Evolutionary conservation across 2,797 vertebrate species (phyloP).

Genomic region (Lepilemur ruficaudatus): DNA sequence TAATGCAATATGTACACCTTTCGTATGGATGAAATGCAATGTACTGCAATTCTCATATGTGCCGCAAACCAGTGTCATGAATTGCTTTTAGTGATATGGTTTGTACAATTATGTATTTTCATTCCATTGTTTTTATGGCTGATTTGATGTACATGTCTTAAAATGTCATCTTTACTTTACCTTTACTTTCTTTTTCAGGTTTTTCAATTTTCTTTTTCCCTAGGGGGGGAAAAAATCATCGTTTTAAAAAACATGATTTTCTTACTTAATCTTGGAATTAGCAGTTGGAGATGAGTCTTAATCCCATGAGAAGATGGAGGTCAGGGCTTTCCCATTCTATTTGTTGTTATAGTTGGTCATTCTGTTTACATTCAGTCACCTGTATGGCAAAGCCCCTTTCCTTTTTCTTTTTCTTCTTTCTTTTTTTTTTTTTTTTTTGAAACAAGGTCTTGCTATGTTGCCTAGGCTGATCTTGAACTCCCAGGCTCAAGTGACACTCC

Average conservation of each 20-base stretch:
- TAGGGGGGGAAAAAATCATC: constrained; percentile 37
- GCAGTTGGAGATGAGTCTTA: background rate
- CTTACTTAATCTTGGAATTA: background rate
- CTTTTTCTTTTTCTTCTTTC: background rate
- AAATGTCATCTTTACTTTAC: constrained; percentile 77
- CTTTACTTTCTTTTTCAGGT: constrained; percentile 79
- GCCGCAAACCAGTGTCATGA: background rate
- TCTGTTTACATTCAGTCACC: background rate
- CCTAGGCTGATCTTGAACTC: background rate
- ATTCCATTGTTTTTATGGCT: background rate
- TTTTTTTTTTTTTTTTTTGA: background rate
- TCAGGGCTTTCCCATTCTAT: background rate
- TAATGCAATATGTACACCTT: fast-evolving
- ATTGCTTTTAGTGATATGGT: background rate
- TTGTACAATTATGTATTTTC: background rate
- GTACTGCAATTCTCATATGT: background rate
- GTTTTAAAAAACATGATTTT: background rate
- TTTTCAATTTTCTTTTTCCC: constrained; percentile 77
- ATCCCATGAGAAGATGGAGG: fast-evolving
- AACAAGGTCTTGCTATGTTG: background rate
- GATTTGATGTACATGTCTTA: background rate
- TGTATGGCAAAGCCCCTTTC: too few species aligned
- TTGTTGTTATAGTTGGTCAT: background rate
- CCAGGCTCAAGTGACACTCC: background rate
- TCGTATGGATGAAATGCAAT: background rate